phyloP scores from a whole-genome alignment of 1,140 invertebrate species.

The Oedothorax gibbosus region DNA sequence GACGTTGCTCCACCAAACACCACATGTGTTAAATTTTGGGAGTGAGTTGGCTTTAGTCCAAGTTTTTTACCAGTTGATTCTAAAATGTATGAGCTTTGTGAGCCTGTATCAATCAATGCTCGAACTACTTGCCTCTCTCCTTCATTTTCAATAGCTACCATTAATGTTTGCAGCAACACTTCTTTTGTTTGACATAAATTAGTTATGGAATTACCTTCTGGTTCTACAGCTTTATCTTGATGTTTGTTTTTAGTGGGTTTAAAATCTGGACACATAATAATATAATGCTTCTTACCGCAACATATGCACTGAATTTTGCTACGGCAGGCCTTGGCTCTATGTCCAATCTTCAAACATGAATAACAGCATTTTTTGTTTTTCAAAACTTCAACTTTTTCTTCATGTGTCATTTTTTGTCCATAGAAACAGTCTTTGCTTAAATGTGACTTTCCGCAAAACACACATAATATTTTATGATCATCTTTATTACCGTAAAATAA shows the following conservation, averaged over 20 bases:
- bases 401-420: constrained; percentile 11
- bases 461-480: too few species aligned
- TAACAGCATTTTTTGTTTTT: not conserved
- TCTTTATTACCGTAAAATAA: constrained; percentile 1
- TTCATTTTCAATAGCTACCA: not conserved
- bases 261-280: too few species aligned
- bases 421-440: constrained; percentile 8
- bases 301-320: too few species aligned
- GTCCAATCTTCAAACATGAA: constrained; percentile 15
- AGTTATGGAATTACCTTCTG: not conserved
- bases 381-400: constrained; percentile 2
- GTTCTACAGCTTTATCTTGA: too few species aligned
- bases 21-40: constrained; percentile 12
- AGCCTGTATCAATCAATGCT: constrained; percentile 22
- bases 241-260: too few species aligned
- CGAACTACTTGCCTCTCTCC: not conserved
- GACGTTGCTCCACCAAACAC: not conserved
- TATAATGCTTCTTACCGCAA: too few species aligned
- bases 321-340: not conserved
- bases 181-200: too few species aligned
- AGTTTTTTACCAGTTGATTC: constrained; percentile 16
- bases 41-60: not conserved
- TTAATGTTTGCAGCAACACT: not conserved
- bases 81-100: constrained; percentile 12
- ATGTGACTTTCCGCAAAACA: constrained; percentile 33